These are phyloP conservation scores for Oreortyx pictus DNA, from an alignment of 2,797 vertebrate species.

Conservation along the genomic window DNA sequence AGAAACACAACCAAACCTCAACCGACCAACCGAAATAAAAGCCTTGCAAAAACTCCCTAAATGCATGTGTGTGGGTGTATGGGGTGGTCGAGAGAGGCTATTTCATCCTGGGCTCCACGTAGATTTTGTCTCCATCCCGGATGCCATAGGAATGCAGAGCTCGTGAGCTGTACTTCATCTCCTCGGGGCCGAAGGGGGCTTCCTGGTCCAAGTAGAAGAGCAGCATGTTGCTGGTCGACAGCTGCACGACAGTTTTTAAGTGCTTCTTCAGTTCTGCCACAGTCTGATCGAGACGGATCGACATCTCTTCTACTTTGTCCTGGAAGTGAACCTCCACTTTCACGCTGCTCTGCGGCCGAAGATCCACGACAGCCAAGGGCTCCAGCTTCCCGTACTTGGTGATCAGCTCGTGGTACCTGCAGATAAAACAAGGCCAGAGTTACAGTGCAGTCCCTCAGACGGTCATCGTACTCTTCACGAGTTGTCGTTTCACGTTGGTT, in stretches of 20 bases:
- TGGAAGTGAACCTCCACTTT: conserved; percentile 91
- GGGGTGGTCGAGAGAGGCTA: conserved; percentile 64
- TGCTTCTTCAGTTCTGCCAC: conserved; percentile 94
- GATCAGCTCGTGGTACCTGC: conserved; percentile 92
- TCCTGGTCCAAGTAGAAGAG: conserved; percentile 93
- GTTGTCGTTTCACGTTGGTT: not conserved
- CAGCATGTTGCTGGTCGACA: conserved; percentile 89
- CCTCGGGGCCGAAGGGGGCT: conserved; percentile 89
- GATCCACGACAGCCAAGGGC: conserved; percentile 93
- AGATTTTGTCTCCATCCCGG: conserved; percentile 94
- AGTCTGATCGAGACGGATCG: conserved; percentile 92
- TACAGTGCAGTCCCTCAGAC: fast-evolving
- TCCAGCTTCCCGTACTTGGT: conserved; percentile 92
- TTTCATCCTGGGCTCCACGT: conserved; percentile 88
- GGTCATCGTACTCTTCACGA: not conserved
- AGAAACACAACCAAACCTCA: conserved; percentile 75
- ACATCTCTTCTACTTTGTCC: conserved; percentile 88
- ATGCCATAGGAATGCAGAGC: conserved; percentile 95
- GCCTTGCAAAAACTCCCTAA: conserved; percentile 65
- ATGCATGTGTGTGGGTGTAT: conserved; percentile 64
- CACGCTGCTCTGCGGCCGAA: conserved; percentile 88
- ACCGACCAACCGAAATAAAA: conserved; percentile 71
- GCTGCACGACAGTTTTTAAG: conserved; percentile 87
- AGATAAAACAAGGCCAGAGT: not conserved
- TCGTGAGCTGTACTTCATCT: conserved; percentile 90